Evolutionary conservation across 2,888 invertebrate species (phyloP).

Genomic region (Cantharis lateralis): DNA sequence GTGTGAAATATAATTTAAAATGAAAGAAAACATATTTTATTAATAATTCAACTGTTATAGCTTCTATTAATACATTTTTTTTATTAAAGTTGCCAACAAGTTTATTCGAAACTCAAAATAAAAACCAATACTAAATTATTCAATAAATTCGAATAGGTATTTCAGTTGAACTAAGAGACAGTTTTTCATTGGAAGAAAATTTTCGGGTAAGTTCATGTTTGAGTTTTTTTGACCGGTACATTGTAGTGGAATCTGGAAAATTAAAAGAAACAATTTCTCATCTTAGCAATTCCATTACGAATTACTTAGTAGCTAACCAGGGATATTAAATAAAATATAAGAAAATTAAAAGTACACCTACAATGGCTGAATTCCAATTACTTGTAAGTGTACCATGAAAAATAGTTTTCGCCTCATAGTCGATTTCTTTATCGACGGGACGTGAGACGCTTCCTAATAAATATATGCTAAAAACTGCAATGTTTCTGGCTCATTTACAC

Average conservation of each 20-base stretch:
- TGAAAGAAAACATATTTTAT: neutral
- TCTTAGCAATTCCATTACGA: neutral
- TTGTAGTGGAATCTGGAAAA: neutral
- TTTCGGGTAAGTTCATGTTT: neutral
- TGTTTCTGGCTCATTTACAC: neutral
- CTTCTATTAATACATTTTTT: neutral
- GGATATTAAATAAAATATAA: neutral
- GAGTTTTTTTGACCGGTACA: neutral
- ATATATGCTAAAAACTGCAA: neutral
- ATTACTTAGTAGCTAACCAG: neutral
- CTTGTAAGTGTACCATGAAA: neutral
- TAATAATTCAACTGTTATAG: neutral
- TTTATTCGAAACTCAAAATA: neutral
- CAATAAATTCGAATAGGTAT: neutral
- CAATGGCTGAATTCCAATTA: neutral
- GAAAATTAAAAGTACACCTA: neutral
- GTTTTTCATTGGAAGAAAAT: neutral
- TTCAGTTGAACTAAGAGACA: neutral
- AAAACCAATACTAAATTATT: neutral
- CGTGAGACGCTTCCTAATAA: constrained; percentile 10
- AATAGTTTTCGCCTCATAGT: constrained; percentile 7
- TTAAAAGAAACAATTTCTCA: neutral
- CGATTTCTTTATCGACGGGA: constrained; percentile 20
- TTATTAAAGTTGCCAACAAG: neutral
- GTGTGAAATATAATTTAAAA: neutral